phyloP scores from a whole-genome alignment of 1,140 invertebrate genomes.

The Philotrypesis tridentata region DNA sequence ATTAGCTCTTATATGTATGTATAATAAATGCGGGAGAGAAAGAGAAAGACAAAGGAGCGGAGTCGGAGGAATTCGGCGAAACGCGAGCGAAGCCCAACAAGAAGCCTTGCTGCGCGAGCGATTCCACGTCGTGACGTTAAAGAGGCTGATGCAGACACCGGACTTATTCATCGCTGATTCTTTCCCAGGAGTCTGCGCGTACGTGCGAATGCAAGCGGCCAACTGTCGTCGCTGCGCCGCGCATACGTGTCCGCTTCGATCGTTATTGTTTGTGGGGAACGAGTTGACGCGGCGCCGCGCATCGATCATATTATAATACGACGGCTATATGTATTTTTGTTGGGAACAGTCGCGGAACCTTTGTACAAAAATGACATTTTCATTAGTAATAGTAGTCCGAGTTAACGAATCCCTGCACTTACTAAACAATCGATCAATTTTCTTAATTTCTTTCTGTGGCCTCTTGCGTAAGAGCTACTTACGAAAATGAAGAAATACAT shows the following conservation, averaged over 20 bases:
- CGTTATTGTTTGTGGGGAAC: background rate
- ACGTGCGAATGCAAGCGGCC: background rate
- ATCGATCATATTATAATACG: no score
- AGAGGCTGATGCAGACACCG: conserved; percentile 52
- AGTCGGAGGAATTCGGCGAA: background rate
- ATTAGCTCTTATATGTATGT: no score
- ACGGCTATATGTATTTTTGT: no score
- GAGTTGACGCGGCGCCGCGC: background rate
- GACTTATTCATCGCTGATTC: conserved; percentile 64
- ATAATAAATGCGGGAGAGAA: background rate
- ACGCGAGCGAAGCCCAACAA: conserved; percentile 29
- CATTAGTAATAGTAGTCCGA: no score
- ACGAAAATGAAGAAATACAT: conserved; percentile 47
- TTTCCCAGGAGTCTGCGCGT: conserved; percentile 43
- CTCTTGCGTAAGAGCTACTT: conserved; percentile 12
- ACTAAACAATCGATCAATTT: no score
- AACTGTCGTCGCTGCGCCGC: background rate
- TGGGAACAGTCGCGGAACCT: no score
- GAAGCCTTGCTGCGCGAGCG: background rate
- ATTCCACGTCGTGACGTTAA: background rate
- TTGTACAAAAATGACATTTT: no score
- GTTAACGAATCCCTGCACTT: no score
- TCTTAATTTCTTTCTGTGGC: conserved; percentile 13
- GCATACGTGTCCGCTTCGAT: background rate
- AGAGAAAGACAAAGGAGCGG: background rate